phyloP scores from a whole-genome alignment of 2,888 invertebrate genomes.

The Odontocerum albicorne region DNA sequence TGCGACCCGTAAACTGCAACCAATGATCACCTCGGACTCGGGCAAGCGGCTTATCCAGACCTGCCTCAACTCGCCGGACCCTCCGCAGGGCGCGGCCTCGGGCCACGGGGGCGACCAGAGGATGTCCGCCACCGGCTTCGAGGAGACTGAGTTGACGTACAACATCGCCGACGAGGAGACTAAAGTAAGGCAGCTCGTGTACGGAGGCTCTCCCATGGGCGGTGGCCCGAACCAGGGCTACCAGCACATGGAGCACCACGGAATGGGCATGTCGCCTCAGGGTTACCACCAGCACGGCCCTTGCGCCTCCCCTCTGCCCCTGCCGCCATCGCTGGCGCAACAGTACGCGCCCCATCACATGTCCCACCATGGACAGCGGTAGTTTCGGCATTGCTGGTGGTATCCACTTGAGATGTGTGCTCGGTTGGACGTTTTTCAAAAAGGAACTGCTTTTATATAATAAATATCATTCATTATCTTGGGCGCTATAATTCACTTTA shows the following conservation, averaged over 20 bases:
- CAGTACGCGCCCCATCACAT: slow-evolving; percentile 69
- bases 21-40: slow-evolving; percentile 98
- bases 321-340: slow-evolving; percentile 53
- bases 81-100: slow-evolving; percentile 66
- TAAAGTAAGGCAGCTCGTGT: slow-evolving; percentile 97
- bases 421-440: too few relatives aligned
- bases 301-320: slow-evolving; percentile 75
- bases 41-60: slow-evolving; percentile 98
- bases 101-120: slow-evolving; percentile 90
- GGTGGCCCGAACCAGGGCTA: slow-evolving; percentile 65
- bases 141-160: slow-evolving; percentile 97
- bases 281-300: slow-evolving; percentile 75
- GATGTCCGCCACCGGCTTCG: slow-evolving; percentile 98
- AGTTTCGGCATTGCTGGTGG: too few relatives aligned
- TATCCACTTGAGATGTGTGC: too few relatives aligned
- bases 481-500: too few relatives aligned
- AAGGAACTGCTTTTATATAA: too few relatives aligned
- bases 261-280: slow-evolving; percentile 67
- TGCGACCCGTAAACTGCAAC: slow-evolving; percentile 97
- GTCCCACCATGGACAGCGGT: slow-evolving; percentile 79
- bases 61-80: slow-evolving; percentile 96
- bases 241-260: slow-evolving; percentile 64
- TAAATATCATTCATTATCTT: too few relatives aligned
- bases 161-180: slow-evolving; percentile 93
- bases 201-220: slow-evolving; percentile 69